phyloP scores from a whole-genome alignment of 2,113 vertebrate genomes.

The Callocephalon fimbriatum region DNA sequence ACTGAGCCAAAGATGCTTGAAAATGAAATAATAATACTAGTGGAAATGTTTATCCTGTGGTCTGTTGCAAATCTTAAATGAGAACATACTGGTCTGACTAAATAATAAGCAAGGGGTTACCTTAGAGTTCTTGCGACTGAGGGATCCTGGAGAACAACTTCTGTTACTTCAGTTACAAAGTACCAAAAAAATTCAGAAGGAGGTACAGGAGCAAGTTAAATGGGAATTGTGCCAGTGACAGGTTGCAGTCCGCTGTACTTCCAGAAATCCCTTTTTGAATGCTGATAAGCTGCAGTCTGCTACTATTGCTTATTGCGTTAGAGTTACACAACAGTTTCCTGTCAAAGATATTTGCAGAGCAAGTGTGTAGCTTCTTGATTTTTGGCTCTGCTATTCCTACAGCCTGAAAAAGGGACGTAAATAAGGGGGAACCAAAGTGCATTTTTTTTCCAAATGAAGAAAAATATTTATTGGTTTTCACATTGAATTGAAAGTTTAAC shows the following conservation, averaged over 20 bases:
- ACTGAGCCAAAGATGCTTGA: background rate
- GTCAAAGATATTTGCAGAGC: constrained; percentile 9
- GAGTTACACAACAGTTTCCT: background rate
- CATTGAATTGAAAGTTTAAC: background rate
- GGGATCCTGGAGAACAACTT: background rate
- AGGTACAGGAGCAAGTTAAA: background rate
- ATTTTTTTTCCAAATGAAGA: background rate
- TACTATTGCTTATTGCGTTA: background rate
- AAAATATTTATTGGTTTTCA: background rate
- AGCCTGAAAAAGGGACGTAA: background rate
- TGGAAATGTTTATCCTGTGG: background rate
- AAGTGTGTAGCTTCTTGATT: background rate
- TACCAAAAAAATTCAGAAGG: background rate
- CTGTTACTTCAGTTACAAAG: background rate
- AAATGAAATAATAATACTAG: background rate
- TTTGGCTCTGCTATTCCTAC: background rate
- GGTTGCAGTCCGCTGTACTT: background rate
- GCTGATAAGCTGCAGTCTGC: background rate
- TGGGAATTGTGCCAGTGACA: background rate
- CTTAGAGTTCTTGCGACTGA: background rate
- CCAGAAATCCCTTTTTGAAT: background rate
- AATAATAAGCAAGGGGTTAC: background rate
- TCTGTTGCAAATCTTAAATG: background rate
- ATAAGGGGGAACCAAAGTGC: background rate
- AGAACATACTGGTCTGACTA: background rate